Percentiles rank a stretch among this genome's conserved stretches.
phyloP scores from a whole-genome alignment of 2,888 invertebrate genomes.

The Azorinus chamasolen region DNA sequence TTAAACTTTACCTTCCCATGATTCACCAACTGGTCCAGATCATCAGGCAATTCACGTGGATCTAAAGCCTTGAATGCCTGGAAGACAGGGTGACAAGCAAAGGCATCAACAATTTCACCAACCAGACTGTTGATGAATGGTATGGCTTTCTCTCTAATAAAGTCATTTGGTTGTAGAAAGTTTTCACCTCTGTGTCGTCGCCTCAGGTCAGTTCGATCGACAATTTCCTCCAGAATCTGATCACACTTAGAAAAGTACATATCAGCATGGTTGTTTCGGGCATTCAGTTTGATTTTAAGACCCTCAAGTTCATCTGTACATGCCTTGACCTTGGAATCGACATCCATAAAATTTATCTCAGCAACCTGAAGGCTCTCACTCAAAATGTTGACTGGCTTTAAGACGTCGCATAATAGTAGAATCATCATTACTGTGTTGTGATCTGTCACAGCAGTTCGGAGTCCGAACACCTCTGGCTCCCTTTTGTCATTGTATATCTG shows the following conservation, averaged over 20 bases:
- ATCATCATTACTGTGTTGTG: no score
- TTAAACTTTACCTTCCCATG: constrained; percentile 28
- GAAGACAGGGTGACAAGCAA: constrained; percentile 28
- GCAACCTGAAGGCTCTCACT: no score
- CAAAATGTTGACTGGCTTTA: no score
- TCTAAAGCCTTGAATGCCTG: constrained; percentile 32
- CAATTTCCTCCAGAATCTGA: constrained; percentile 28
- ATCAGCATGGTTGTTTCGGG: neutral
- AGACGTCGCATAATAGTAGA: no score
- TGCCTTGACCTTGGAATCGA: constrained; percentile 11
- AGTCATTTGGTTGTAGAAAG: constrained; percentile 8
- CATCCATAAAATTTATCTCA: constrained; percentile 26
- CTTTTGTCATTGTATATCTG: no score
- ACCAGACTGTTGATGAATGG: constrained; percentile 19
- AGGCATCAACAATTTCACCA: constrained; percentile 43
- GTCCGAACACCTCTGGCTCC: no score
- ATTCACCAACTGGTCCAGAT: constrained; percentile 20
- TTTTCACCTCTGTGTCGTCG: constrained; percentile 15
- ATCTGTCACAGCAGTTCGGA: no score
- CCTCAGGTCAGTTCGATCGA: constrained; percentile 32
- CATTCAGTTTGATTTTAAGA: neutral
- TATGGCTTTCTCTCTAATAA: constrained; percentile 9
- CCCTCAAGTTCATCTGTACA: constrained; percentile 9
- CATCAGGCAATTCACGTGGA: constrained; percentile 31
- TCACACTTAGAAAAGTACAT: constrained; percentile 28